Conservation (phyloP, 2,113 vertebrate species). For the Calypte anna region DNA sequence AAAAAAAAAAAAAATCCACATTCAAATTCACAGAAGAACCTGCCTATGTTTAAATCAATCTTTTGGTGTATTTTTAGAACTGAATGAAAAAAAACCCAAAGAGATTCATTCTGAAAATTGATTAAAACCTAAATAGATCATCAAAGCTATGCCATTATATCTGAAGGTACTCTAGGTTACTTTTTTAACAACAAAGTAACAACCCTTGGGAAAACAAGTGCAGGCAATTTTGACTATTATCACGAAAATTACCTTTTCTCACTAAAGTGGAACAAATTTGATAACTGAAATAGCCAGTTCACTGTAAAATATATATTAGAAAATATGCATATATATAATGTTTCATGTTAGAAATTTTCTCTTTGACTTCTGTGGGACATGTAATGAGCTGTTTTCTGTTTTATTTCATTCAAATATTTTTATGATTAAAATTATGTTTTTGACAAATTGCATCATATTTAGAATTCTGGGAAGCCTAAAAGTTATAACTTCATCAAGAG, state of each 20-base stretch:
- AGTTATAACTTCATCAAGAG: not conserved
- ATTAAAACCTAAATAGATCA: not conserved
- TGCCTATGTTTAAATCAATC: not conserved
- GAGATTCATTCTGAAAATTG: not conserved
- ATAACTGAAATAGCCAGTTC: not conserved
- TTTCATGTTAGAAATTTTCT: not conserved
- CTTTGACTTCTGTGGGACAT: not conserved
- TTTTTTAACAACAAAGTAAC: not conserved
- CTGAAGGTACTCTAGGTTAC: not conserved
- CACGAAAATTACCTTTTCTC: slow-evolving; percentile 35
- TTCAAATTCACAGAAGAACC: not conserved
- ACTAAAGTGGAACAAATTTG: not conserved
- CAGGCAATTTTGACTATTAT: not conserved
- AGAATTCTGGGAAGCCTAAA: not conserved
- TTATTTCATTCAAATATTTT: not conserved
- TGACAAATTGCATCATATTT: not conserved
- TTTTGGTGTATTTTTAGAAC: not conserved
- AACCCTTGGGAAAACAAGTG: not conserved
- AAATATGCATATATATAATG: not conserved
- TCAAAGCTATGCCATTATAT: not conserved
- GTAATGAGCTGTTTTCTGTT: not conserved
- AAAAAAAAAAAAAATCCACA: not conserved
- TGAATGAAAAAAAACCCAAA: not conserved
- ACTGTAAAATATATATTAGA: not conserved
- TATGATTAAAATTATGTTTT: not conserved